Conservation (phyloP, 2,888 invertebrate genomes). For the Dolichomitus sp. region DNA sequence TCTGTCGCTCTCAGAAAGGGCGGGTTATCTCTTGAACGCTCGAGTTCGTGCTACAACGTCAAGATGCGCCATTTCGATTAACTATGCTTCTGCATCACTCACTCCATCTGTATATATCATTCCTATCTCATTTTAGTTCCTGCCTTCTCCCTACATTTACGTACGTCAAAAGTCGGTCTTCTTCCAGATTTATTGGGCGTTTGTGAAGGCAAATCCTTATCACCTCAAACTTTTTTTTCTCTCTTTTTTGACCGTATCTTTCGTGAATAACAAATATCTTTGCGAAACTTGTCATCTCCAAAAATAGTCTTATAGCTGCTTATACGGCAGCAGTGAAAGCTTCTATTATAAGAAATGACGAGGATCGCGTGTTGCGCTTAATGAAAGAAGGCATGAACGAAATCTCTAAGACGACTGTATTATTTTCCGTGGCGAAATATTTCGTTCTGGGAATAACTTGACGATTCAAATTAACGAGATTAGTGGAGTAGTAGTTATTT, state of each 20-base stretch:
- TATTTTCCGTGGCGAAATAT: neutral
- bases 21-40: slow-evolving; percentile 25
- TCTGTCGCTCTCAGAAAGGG: slow-evolving; percentile 32
- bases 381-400: too few species aligned
- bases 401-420: neutral
- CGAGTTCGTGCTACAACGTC: slow-evolving; percentile 33
- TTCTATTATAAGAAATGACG: slow-evolving; percentile 28
- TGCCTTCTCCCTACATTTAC: slow-evolving; percentile 1
- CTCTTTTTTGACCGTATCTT: neutral
- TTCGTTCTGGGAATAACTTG: neutral
- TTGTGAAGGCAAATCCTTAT: neutral
- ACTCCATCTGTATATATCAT: neutral
- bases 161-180: neutral
- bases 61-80: slow-evolving; percentile 54
- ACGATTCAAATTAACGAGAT: neutral
- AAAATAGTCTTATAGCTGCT: slow-evolving; percentile 10
- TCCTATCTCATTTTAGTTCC: slow-evolving; percentile 17
- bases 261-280: slow-evolving; percentile 27
- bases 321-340: slow-evolving; percentile 5
- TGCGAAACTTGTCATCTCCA: slow-evolving; percentile 16
- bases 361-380: neutral
- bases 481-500: too few species aligned
- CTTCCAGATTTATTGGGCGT: neutral
- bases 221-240: neutral
- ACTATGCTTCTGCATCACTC: slow-evolving; percentile 21